Evolutionary conservation across 1,140 invertebrate species (phyloP).

Genomic region (Gonioctena quinquepunctata): DNA sequence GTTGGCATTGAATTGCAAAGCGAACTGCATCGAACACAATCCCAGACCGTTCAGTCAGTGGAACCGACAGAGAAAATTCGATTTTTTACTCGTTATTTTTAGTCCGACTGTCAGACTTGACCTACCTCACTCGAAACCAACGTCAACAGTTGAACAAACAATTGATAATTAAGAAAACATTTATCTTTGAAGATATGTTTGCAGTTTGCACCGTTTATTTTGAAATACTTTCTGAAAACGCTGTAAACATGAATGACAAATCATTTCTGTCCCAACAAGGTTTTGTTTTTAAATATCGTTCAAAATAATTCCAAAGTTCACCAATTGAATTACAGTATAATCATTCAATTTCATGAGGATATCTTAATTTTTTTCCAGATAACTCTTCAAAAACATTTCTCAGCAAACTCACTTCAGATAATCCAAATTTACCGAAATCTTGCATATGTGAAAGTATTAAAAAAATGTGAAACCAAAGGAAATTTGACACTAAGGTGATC

Average conservation of each 20-base stretch:
- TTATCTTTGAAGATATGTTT: neutral
- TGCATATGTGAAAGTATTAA: too few species aligned
- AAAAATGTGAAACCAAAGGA: too few species aligned
- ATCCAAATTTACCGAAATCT: too few species aligned
- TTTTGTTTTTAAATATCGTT: too few species aligned
- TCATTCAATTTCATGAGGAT: too few species aligned
- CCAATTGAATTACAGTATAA: too few species aligned
- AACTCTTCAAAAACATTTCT: too few species aligned
- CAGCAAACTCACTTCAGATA: too few species aligned
- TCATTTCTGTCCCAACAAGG: too few species aligned
- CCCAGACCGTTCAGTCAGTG: neutral
- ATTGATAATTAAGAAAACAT: neutral
- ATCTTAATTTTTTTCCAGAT: too few species aligned
- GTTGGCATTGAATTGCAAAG: neutral
- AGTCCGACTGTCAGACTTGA: neutral
- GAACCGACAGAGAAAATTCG: neutral
- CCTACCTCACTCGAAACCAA: neutral
- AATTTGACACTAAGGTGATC: too few species aligned
- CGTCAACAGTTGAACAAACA: neutral
- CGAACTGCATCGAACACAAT: neutral
- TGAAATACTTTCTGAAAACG: neutral
- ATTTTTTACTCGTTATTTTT: neutral
- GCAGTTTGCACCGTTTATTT: neutral
- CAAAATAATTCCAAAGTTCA: too few species aligned
- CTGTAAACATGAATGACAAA: neutral